Conservation (phyloP, 2,888 invertebrate species). For the Agrochola circellaris region DNA sequence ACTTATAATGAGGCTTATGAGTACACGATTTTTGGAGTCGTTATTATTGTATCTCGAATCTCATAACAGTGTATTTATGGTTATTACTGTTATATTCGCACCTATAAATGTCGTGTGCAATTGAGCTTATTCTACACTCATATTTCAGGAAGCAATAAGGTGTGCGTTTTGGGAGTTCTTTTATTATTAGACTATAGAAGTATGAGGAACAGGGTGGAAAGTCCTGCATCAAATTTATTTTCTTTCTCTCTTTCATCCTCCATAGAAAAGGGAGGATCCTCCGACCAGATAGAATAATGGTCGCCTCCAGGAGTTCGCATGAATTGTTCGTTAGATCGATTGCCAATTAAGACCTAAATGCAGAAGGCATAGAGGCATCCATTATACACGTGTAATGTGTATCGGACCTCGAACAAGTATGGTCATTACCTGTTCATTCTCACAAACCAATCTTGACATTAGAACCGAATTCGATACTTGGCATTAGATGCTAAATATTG, state of each 20-base stretch:
- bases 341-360: constrained; percentile 15
- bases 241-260: no score
- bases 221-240: no score
- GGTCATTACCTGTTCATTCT: constrained; percentile 31
- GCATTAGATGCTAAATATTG: constrained; percentile 12
- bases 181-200: no score
- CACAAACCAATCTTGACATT: constrained; percentile 22
- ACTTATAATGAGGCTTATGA: constrained; percentile 66
- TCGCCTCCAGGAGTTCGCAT: neutral
- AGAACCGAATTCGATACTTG: constrained; percentile 13
- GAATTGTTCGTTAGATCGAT: constrained; percentile 17
- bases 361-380: constrained; percentile 1
- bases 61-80: constrained; percentile 54
- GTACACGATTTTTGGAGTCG: constrained; percentile 64
- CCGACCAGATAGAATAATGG: no score
- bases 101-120: constrained; percentile 16
- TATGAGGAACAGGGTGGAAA: no score
- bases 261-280: no score
- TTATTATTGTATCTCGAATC: constrained; percentile 52
- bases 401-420: constrained; percentile 23
- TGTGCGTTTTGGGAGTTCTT: neutral
- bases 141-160: neutral
- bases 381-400: constrained; percentile 13
- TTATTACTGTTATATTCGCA: constrained; percentile 37
- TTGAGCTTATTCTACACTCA: neutral